Evolutionary conservation across 2,888 invertebrate species (phyloP), one percentile per base, ranked within the genome.

Genomic region (Chironomus tentans): DNA sequence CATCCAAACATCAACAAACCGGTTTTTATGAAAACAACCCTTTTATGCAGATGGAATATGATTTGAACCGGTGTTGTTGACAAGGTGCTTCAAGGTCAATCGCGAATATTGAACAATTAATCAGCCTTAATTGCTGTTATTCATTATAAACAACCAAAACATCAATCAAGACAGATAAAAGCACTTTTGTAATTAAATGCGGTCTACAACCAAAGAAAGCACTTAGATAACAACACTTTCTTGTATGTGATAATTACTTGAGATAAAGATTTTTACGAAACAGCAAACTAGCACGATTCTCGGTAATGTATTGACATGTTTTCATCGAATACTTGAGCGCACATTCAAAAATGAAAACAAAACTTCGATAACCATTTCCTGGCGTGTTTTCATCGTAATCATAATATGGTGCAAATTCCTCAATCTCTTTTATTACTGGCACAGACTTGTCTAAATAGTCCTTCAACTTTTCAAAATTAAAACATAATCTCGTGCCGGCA

Each of bases 351-450:
- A 97, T 89, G 48, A 88, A 87, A 0, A 94, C 85, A 81, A 96
- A 93, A 80, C 97, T 97, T 78, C 98, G 87, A 82, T 95, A 97
- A 0, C 98, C 98, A 85, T 98, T 98, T 0, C 94, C 97, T 0
- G 94, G 95, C 0, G 92, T 92, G 48, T 87, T 84, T 72, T 87
- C 87, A 82, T 94, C 93, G 80, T 92, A 95, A 82, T 98, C 97
- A 83, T 92, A 98, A 46, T 85, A 83, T 5, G 89, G 88, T 5
- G 91, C 92, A 77, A 91, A 87, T 80, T 85, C 85, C 77, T 89
- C 87, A 65, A 95, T 88, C 81, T 89, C 88, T 80, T 87, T 86
- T n/a, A 74, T 68, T 0, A 74, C 68, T 61, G 74, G 74, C 74
- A 92, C 90, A 76, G 90, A 83, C 4, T 91, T 89, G 84, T 90